Base-by-base conservation (phyloP, 2,797 vertebrate species). In the Hippoglossus hippoglossus region DNA sequence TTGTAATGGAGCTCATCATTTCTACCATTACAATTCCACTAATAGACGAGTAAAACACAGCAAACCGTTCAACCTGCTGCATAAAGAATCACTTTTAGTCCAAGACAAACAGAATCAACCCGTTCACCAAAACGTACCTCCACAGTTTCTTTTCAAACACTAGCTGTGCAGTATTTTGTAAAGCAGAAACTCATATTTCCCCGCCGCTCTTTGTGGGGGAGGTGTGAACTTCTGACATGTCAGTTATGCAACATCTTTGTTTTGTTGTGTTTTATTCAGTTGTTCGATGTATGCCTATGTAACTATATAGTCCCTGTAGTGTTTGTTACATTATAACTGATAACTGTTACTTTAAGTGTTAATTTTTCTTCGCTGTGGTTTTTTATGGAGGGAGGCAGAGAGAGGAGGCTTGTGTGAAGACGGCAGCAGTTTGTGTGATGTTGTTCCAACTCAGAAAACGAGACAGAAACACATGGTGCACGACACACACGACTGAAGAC, bases 141-240 rank as follows among this genome's bases (percentile, higher is more conserved):
- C 90, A 88, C 84, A 87, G 85, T 91, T 92, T 93, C 73, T 91
- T 77, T 89, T 81, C 3, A 10, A 28, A 9, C 12, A 28, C 71
- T 88, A 88, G 90, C 80, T 71, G 69, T 80, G 85, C 91, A 91
- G 92, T 93, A 83, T 94, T 94, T 88, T 91, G 49, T 88, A 79
- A 85, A 82, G 74, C 82, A 75, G 83, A 78, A 83, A 51, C 71
- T 83, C 52, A 15, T 64, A 16, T 83, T 85, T 84, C 80, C 85
- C 77, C 72, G 50, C 67, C 60, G 64, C 44, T 69, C 57, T 64
- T 66, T 36, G 62, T 39, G 9, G 65, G 18, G 75, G 65, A 75
- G 53, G 59, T 4, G 63, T 60, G 60, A 68, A 56, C 36, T 46
- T 77, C 69, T 85, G 50, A 52, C 16, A 16, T 24, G 41, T 86